These are phyloP conservation scores for Chlamydotis undulata DNA, from an alignment of 2,113 vertebrate species.

Conservation along the genomic window DNA sequence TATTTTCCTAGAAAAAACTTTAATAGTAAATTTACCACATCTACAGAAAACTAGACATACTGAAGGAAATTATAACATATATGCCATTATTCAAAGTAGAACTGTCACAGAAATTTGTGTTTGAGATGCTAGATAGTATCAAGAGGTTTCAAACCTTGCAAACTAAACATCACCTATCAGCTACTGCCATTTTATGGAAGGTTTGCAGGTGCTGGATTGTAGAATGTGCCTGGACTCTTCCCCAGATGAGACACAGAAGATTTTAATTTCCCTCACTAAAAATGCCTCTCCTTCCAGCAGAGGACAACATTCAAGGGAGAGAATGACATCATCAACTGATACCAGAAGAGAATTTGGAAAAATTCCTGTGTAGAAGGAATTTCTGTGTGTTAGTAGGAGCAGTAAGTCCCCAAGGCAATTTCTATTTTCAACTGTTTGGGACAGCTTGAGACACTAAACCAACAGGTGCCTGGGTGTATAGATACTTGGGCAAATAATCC, in stretches of 20 bases:
- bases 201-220: not conserved
- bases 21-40: not conserved
- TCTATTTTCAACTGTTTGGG: not conserved
- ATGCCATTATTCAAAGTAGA: not conserved
- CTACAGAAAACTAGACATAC: not conserved
- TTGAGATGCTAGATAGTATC: not conserved
- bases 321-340: not conserved
- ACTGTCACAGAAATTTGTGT: not conserved
- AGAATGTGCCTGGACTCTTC: not conserved
- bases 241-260: not conserved
- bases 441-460: not conserved
- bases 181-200: not conserved
- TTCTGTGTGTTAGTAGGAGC: not conserved
- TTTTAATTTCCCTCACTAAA: not conserved
- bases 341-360: not conserved
- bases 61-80: not conserved
- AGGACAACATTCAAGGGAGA: not conserved
- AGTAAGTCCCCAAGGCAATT: not conserved
- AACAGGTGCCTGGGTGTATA: not conserved
- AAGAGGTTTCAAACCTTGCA: not conserved
- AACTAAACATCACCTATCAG: not conserved
- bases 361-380: not conserved
- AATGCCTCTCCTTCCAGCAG: not conserved
- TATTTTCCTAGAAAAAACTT: not conserved
- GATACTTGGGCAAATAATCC: not conserved